A percentile compares a stretch with the other conserved stretches of the same genome.
Conservation (phyloP, 1,140 invertebrate species). For the Heterodera schachtii region DNA sequence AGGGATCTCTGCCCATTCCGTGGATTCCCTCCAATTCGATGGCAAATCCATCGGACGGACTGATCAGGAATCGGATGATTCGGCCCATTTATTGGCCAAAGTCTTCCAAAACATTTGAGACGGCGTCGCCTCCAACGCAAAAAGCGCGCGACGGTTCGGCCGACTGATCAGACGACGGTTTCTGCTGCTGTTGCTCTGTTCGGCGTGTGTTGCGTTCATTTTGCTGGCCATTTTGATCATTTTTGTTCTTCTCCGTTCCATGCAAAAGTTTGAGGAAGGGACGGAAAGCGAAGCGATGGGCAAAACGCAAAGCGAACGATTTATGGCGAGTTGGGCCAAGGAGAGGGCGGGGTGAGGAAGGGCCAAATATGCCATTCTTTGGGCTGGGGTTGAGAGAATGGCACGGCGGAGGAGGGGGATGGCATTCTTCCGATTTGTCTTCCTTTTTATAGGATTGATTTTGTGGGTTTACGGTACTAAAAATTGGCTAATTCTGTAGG, state of each 20-base stretch:
- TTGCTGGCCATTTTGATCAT: neutral
- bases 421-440: no score
- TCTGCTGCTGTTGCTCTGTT: neutral
- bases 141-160: neutral
- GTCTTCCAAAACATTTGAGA: neutral
- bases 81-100: no score
- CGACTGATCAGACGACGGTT: neutral
- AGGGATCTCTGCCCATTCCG: no score
- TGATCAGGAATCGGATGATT: no score
- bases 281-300: neutral
- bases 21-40: no score
- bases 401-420: no score
- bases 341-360: neutral
- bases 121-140: neutral
- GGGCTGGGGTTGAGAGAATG: neutral
- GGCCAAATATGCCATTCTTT: neutral
- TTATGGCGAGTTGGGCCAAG: neutral
- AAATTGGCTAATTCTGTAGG: no score
- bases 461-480: no score
- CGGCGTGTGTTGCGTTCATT: neutral
- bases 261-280: neutral
- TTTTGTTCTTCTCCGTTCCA: slow-evolving; percentile 7
- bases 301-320: neutral
- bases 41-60: no score
- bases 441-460: no score